These are phyloP conservation scores for Acleris literana DNA, from an alignment of 2,888 invertebrate genomes.

Conservation along the genomic window DNA sequence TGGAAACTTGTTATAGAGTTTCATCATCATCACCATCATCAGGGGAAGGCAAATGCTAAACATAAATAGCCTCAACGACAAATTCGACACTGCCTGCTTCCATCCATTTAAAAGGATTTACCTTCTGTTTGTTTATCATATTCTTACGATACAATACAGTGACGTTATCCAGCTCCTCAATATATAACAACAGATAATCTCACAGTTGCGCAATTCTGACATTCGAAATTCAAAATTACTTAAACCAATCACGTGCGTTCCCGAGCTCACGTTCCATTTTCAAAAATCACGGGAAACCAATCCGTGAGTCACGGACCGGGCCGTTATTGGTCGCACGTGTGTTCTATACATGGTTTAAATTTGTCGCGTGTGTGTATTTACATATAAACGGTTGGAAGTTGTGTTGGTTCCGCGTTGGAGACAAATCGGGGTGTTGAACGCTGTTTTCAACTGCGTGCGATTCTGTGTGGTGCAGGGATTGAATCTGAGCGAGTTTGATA, in stretches of 20 bases:
- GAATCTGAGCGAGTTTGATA: not conserved
- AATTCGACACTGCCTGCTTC: too few relatives aligned
- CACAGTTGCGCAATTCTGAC: slow-evolving; percentile 52
- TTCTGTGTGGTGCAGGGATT: slow-evolving; percentile 3
- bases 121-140: too few relatives aligned
- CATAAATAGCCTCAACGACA: too few relatives aligned
- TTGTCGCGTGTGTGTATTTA: slow-evolving; percentile 39
- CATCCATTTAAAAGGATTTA: too few relatives aligned
- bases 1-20: too few relatives aligned
- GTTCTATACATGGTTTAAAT: slow-evolving; percentile 45
- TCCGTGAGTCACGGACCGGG: slow-evolving; percentile 15
- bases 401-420: slow-evolving; percentile 28
- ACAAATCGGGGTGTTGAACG: slow-evolving; percentile 41
- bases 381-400: slow-evolving; percentile 46
- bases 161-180: not conserved
- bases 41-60: too few relatives aligned
- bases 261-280: slow-evolving; percentile 61
- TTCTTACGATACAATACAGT: too few relatives aligned
- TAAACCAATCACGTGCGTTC: slow-evolving; percentile 66
- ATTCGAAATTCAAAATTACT: slow-evolving; percentile 58
- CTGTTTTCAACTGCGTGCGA: slow-evolving; percentile 33
- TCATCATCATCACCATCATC: too few relatives aligned
- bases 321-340: slow-evolving; percentile 40
- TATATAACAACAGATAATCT: slow-evolving; percentile 39
- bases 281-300: slow-evolving; percentile 48